Evolutionary conservation across 2,113 vertebrate genomes (phyloP), one percentile per base, ranked within the genome.

Genomic region (Channa argus): DNA sequence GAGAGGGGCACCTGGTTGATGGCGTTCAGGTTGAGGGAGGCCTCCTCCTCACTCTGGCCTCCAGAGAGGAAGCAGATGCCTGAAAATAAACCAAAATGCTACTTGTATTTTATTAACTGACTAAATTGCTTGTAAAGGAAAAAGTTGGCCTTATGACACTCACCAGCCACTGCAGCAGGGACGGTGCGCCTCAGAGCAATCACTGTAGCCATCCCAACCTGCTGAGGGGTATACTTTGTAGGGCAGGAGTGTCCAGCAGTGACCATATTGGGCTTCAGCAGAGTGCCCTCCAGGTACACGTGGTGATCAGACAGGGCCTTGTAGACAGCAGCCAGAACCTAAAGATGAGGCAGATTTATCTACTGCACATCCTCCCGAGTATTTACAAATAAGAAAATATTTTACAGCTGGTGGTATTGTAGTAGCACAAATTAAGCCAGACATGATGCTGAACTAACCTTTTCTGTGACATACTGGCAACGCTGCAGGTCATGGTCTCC

Each of bases 241-340:
- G 94, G 38, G 86, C 96, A 97, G 86, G 96, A 92, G 44, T 98
- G 96, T 36, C 98, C 98, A 52, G 97, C 94, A 0, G 91, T 98
- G 80, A 99, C 98, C 98, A 99, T 99, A 89, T 98, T 99, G 84
- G 98, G 98, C 86, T 99, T 99, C 80, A 99, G 92, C 79, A 99
- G 86, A 3, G 97, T 99, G 13, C 98, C 98, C 77, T 99, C 97
- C 88, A 99, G 91, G 86, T 98, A 99, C 47, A 99, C 96, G 0
- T 99, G 97, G 63, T 99, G 97, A 38, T 99, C 96, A 38, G 94
- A 96, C 80, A 99, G 89, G 45, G 98, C 96, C 90, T 98, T 98
- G 86, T 99, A 99, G 56, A 96, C 95, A 51, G 98, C 96, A 82
- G 97, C 96, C 74, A 99, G 94, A 50, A 99, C 98, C 98, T 99